Conservation (phyloP, 2,113 vertebrate species). For the Zosterops pallidus region DNA sequence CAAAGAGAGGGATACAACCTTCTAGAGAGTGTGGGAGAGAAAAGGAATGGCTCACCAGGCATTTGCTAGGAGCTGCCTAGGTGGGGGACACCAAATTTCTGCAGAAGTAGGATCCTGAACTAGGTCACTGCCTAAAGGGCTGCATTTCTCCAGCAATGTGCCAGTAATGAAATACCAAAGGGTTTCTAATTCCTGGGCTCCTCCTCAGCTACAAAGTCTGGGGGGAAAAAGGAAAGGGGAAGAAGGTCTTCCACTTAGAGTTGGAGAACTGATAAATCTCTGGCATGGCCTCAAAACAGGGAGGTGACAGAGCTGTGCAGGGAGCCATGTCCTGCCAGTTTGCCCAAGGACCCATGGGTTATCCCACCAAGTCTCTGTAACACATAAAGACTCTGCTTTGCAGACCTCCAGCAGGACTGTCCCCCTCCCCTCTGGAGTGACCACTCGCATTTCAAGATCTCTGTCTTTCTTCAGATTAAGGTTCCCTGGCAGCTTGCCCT, state of each 20-base stretch:
- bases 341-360: background rate
- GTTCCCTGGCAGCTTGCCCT: background rate
- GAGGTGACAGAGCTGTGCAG: background rate
- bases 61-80: background rate
- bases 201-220: accelerated
- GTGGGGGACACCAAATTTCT: background rate
- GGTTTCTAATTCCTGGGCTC: background rate
- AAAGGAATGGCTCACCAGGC: background rate
- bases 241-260: background rate
- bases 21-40: background rate
- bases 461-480: background rate
- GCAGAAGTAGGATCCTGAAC: background rate
- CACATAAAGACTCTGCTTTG: background rate
- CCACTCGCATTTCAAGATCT: background rate
- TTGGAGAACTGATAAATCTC: background rate
- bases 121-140: background rate
- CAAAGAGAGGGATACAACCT: background rate
- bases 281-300: background rate
- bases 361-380: background rate
- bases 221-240: background rate
- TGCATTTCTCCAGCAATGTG: background rate
- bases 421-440: background rate
- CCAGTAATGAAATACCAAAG: background rate
- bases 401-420: background rate
- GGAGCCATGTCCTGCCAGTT: background rate